phyloP scores from a whole-genome alignment of 2,113 vertebrate genomes.

The Cisticola juncidis region DNA sequence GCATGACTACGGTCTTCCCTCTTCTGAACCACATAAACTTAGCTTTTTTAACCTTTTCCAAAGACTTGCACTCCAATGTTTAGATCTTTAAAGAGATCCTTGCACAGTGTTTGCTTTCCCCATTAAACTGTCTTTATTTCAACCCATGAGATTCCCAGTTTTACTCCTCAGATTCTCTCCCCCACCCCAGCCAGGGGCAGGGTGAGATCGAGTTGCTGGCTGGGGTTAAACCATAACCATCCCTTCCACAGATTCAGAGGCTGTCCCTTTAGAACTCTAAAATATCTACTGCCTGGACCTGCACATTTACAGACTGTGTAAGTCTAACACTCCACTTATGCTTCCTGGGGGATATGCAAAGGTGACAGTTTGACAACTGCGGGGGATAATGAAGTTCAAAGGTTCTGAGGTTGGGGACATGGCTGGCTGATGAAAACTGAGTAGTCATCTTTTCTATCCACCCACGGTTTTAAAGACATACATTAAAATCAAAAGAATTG shows the following conservation, averaged over 20 bases:
- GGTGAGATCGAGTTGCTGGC: neutral
- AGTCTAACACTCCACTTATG: neutral
- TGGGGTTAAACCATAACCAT: neutral
- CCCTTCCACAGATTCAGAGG: neutral
- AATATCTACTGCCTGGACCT: neutral
- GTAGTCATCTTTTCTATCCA: neutral
- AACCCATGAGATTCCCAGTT: neutral
- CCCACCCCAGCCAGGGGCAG: neutral
- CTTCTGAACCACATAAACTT: neutral
- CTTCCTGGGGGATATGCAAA: neutral
- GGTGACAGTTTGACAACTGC: constrained; percentile 30
- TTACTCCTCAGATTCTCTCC: neutral
- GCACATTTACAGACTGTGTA: neutral
- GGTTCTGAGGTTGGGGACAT: neutral
- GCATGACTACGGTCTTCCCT: neutral
- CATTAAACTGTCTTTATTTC: neutral
- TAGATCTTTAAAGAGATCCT: neutral
- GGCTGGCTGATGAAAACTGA: neutral
- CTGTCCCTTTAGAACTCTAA: neutral
- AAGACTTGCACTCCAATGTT: neutral
- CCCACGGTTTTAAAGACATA: neutral
- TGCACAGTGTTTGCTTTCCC: neutral
- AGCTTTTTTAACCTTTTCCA: neutral
- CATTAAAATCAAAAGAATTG: neutral
- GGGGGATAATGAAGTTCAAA: constrained; percentile 12